Evolutionary conservation across 2,113 vertebrate species (phyloP).

Genomic region (Ginglymostoma cirratum): DNA sequence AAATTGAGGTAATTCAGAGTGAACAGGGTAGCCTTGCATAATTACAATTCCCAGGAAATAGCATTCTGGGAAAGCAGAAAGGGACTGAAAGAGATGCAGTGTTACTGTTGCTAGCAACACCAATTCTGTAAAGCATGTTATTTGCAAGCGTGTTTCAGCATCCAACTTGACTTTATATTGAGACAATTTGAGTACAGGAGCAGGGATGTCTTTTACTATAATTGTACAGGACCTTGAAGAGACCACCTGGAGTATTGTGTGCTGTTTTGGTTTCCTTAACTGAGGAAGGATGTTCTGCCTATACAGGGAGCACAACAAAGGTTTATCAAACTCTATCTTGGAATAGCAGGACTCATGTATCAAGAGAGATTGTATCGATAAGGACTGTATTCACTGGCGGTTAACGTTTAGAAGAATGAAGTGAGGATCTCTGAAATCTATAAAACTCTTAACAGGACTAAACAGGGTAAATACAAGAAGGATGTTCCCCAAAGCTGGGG

Average conservation of each 20-base stretch:
- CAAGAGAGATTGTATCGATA: background rate
- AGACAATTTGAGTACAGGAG: too few relatives aligned
- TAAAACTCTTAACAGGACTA: background rate
- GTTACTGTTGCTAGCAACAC: background rate
- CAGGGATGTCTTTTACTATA: too few relatives aligned
- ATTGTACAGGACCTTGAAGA: too few relatives aligned
- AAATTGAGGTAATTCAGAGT: background rate
- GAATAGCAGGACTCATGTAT: too few relatives aligned
- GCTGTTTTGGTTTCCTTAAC: too few relatives aligned
- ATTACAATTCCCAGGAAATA: background rate
- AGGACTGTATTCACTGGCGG: background rate
- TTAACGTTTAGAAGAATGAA: background rate
- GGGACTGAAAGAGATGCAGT: background rate
- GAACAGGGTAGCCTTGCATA: background rate
- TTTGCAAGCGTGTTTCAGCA: background rate
- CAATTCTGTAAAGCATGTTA: background rate
- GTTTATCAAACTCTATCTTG: background rate
- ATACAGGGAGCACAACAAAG: background rate
- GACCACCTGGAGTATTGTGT: too few relatives aligned
- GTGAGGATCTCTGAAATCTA: background rate
- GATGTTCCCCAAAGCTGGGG: background rate
- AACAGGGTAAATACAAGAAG: background rate
- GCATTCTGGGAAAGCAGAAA: background rate
- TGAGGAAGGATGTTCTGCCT: too few relatives aligned
- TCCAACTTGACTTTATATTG: background rate